These are phyloP conservation scores for Agrotis clavis DNA, from an alignment of 2,888 invertebrate species.

Conservation along the genomic window DNA sequence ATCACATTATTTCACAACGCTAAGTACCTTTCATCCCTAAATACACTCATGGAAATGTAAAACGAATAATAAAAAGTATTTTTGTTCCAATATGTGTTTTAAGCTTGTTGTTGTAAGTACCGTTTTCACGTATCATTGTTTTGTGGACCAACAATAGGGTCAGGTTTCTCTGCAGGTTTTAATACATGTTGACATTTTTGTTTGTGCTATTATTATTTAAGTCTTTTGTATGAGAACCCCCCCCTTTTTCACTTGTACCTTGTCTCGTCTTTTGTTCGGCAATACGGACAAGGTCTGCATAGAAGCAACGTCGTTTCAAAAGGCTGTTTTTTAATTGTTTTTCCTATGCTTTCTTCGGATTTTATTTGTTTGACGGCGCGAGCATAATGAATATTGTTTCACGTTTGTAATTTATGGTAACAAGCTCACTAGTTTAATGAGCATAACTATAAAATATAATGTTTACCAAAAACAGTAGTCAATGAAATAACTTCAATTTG, in stretches of 20 bases:
- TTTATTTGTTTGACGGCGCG: constrained; percentile 23
- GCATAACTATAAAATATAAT: too few species aligned
- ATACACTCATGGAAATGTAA: constrained; percentile 37
- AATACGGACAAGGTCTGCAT: constrained; percentile 40
- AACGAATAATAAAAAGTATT: constrained; percentile 48
- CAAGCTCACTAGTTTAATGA: too few species aligned
- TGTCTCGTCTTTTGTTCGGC: constrained; percentile 57
- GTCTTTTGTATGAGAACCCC: constrained; percentile 81
- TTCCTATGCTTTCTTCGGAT: constrained; percentile 28
- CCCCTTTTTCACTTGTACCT: constrained; percentile 56
- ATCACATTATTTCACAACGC: constrained; percentile 42
- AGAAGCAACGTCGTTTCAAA: constrained; percentile 33
- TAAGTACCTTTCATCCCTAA: constrained; percentile 53
- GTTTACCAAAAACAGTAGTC: too few species aligned
- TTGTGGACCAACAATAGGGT: constrained; percentile 60
- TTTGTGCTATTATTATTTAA: constrained; percentile 80
- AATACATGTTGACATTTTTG: constrained; percentile 85
- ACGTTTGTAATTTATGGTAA: too few species aligned
- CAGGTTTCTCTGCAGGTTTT: constrained; percentile 51
- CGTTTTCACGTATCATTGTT: constrained; percentile 63
- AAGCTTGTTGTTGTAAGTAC: constrained; percentile 59
- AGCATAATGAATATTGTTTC: neutral
- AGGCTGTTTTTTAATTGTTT: constrained; percentile 33
- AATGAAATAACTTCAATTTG: too few species aligned
- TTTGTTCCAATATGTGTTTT: constrained; percentile 60